Evolutionary conservation across 2,888 invertebrate species (phyloP), one percentile per base, ranked within the genome.

Genomic region (Epistrophe eligans): DNA sequence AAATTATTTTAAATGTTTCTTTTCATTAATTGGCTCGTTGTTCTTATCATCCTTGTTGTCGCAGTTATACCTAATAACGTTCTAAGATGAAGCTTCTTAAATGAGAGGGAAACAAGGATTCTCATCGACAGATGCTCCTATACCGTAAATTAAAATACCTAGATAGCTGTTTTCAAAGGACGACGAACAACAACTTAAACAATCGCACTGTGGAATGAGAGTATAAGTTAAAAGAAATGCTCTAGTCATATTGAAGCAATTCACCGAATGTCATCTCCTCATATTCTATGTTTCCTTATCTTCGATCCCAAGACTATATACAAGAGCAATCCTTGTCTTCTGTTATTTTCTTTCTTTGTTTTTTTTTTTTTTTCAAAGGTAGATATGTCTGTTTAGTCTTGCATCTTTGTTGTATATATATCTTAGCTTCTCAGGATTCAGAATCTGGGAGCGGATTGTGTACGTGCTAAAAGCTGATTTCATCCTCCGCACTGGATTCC

Each of bases 401-500:
- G 50, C 7, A 35, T 58, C 58, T 58, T 35, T 58, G 35, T 17
- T 7, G 28, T 10, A 64, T n/a, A 24, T 24, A 24, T 10, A 64
- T 64, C 64, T 32, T 45, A 45, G n/a, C 55, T 38, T 64, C 7
- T 70, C 6, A 35, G 17, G 17, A 17, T 24, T 70, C 6, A 35
- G 17, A 35, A 17, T 24, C 17, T 52, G 55, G n/a, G n/a, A 43
- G 52, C n/a, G 73, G 8, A 60, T 48, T 50, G 40, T 28, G 45
- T 72, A 67, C 80, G 72, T 72, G 80, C 66, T 38, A 55, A 73
- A 67, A 40, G 60, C 58, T 66, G 64, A 67, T 64, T 11, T 48
- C 66, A 43, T 73, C 48, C 52, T 73, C 11, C 9, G 73, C 52
- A 72, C 60, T 81, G 77, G 77, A 73, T 85, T 77, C 50, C 67